Evolutionary conservation across 1,140 invertebrate species (phyloP).

Genomic region (Asbolus verrucosus): DNA sequence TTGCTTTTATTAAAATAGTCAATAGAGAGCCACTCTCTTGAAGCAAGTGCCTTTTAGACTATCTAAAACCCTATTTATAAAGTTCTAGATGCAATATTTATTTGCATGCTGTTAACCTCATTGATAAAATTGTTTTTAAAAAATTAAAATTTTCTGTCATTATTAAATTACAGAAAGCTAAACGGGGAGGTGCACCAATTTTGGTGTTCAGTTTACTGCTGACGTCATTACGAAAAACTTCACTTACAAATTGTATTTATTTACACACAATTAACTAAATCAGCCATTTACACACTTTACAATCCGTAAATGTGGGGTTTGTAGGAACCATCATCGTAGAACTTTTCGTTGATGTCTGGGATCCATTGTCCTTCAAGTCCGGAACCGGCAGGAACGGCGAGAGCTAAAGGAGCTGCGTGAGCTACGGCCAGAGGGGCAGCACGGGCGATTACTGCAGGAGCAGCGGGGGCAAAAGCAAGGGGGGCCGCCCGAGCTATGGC

Average conservation of each 20-base stretch:
- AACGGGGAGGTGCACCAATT: no score
- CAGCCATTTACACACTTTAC: conserved; percentile 12
- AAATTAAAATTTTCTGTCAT: no score
- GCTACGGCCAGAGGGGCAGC: conserved; percentile 6
- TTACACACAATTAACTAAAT: conserved; percentile 31
- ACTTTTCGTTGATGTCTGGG: conserved; percentile 55
- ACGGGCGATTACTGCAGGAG: conserved; percentile 14
- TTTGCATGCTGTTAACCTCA: no score
- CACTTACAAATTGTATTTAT: conserved; percentile 5
- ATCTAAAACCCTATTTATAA: no score
- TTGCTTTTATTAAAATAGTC: no score
- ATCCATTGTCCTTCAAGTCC: conserved; percentile 58
- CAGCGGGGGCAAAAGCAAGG: conserved; percentile 17
- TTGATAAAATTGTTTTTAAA: no score
- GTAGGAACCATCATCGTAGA: conserved; percentile 59
- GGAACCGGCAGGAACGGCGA: conserved; percentile 46
- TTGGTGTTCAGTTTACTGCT: no score
- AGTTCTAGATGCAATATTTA: no score
- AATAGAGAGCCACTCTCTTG: no score
- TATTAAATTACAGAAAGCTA: no score
- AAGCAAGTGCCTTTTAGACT: no score
- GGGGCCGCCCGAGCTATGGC: conserved; percentile 31
- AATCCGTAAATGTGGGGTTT: conserved; percentile 51
- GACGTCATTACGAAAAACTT: no score
- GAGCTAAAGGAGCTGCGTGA: not conserved